Evolutionary conservation across 2,888 invertebrate species (phyloP), one percentile per base, ranked within the genome.

Genomic region (Eulithis testata): DNA sequence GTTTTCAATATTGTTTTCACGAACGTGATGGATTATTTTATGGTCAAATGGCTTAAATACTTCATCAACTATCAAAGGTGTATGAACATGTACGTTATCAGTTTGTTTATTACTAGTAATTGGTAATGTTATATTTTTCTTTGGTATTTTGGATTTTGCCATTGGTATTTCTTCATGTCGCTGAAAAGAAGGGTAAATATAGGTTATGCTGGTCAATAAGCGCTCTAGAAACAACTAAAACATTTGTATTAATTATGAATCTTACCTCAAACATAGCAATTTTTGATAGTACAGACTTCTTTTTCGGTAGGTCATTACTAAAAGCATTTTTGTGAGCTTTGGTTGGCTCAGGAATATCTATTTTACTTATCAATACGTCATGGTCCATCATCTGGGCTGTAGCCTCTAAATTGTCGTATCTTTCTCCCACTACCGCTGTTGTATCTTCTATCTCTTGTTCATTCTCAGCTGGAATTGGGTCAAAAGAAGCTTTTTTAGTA

Each of bases 181-280:
- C 86, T 82, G 72, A 55, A 80, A 83, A 53, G 11, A 12, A 14
- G 0, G 31, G 4, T 1, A 14, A 14, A 14, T 3, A 12, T 14
- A 5, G 4, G 31, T 40, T 53, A n/a, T 1, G 11, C n/a, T 31
- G 1, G 49, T 51, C 11, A 27, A 31, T 0, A 51, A 11, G 11
- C 11, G 5, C 7, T 52, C 3, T 21, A 12, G 12, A 52, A 44
- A 31, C 14, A 12, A 12, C 14, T 0, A 14, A 47, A 14, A 12
- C 2, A 14, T 6, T 49, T 49, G 8, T 49, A 31, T 31, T 31
- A n/a, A n/a, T 31, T 31, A 31, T 2, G 4, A 31, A 40, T 9
- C 40, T 86, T 81, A 89, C 91, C 82, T 92, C 91, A 78, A 91
- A 92, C 75, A 91, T 78, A 40, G 91, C 89, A 53, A 92, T 88